phyloP scores from a whole-genome alignment of 1,140 invertebrate species.

The Drosophila bipectinata region DNA sequence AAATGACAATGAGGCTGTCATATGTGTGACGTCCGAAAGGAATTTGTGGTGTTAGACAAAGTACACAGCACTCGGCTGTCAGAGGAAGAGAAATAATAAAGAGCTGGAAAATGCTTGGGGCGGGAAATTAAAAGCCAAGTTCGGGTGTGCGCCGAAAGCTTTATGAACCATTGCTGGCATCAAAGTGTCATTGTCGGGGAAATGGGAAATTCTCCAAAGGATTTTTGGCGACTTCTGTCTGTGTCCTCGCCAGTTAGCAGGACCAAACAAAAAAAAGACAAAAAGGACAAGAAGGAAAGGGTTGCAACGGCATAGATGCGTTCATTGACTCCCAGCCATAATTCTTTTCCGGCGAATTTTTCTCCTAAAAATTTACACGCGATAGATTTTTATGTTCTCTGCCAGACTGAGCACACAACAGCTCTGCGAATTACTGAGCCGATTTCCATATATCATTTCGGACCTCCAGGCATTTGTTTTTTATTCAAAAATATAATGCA shows the following conservation, averaged over 20 bases:
- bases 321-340: conserved; percentile 73
- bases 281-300: conserved; percentile 16
- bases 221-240: conserved; percentile 66
- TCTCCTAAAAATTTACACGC: conserved; percentile 79
- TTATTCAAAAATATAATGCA: background rate
- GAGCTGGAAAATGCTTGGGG: conserved; percentile 31
- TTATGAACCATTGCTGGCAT: conserved; percentile 82
- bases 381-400: conserved; percentile 81
- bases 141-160: conserved; percentile 52
- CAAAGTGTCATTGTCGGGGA: conserved; percentile 71
- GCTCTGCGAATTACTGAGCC: conserved; percentile 32
- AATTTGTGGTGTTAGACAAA: conserved; percentile 56
- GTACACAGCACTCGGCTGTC: conserved; percentile 40
- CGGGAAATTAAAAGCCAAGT: conserved; percentile 56
- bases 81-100: conserved; percentile 30
- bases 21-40: conserved; percentile 49
- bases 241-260: conserved; percentile 20
- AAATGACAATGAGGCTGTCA: conserved; percentile 39
- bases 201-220: conserved; percentile 46
- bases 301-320: conserved; percentile 58
- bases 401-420: conserved; percentile 52
- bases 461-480: conserved; percentile 6
- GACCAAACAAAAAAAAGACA: conserved; percentile 26
- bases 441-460: conserved; percentile 57
- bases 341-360: conserved; percentile 66